Evolutionary conservation across 1,140 invertebrate species (phyloP), one percentile per base, ranked within the genome.

Genomic region (Heliconius hermathena): DNA sequence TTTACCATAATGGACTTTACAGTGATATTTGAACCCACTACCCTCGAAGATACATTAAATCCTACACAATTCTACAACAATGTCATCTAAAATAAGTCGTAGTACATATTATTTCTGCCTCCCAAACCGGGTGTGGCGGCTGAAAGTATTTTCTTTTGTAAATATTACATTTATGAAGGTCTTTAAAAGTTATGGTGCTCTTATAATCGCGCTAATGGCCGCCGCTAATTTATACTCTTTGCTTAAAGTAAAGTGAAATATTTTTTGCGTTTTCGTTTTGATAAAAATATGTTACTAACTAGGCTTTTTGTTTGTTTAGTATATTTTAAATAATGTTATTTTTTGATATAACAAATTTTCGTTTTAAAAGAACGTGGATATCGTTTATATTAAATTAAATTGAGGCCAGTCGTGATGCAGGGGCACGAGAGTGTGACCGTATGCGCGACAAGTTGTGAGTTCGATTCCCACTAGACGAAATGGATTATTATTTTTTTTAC

Each of bases 111-210:
- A 26, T 54, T 57, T 54, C 22, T 38, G 26, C 6, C n/a, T 8
- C 60, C 52, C 29, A 36, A 33, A 0, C 6, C n/a, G 13, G 29
- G 71, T 18, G 71, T 71, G 71, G 18, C 71, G 18, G 26, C 57
- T 36, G 71, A 52, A 80, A 80, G 79, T 80, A 71, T 76, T 80
- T 80, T 73, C 71, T 54, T 80, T 76, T 80, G 74, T 80, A 73
- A 78, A 80, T 80, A 80, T 73, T 73, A 80, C 78, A 80, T 76
- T 80, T 80, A 80, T 80, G 71, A 57, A 22, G 78, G 26, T 60
- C 60, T 75, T 79, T 80, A 52, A 52, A 74, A 76, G 78, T 76
- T 73, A 76, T 76, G 74, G 49, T 72, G 78, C 78, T 76, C 71
- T 80, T 72, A 80, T 75, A 74, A 79, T 75, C 73, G 78, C 36